A percentile compares a stretch with the other conserved stretches of the same genome.
phyloP scores from a whole-genome alignment of 2,797 vertebrate species.

The Sparidentex hasta region DNA sequence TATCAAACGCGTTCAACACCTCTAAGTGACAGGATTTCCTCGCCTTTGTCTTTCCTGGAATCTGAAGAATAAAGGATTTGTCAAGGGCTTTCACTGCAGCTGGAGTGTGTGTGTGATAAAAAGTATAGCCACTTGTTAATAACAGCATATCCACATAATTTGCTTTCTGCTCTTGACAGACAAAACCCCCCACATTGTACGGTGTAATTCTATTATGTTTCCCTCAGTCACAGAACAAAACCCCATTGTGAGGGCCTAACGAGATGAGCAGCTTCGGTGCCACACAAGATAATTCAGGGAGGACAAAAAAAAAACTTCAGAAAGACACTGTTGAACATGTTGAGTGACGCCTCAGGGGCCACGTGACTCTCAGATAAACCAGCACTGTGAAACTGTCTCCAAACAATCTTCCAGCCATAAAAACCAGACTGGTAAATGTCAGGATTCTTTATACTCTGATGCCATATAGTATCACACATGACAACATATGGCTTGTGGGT shows the following conservation, averaged over 20 bases:
- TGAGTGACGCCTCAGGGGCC: constrained; percentile 55
- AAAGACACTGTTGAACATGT: constrained; percentile 37
- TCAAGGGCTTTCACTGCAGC: constrained; percentile 71
- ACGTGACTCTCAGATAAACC: constrained; percentile 49
- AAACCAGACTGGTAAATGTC: constrained; percentile 66
- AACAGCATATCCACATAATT: constrained; percentile 73
- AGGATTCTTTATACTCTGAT: constrained; percentile 60
- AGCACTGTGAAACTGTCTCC: constrained; percentile 39
- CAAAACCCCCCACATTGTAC: constrained; percentile 69
- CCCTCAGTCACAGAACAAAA: constrained; percentile 75
- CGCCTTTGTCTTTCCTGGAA: constrained; percentile 67
- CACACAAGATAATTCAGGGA: constrained; percentile 66
- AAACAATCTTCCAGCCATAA: constrained; percentile 45
- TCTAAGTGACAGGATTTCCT: constrained; percentile 69
- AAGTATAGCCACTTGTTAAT: constrained; percentile 77
- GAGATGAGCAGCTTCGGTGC: constrained; percentile 55
- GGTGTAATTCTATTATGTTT: constrained; percentile 71
- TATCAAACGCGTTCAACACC: constrained; percentile 53
- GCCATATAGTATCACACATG: constrained; percentile 45
- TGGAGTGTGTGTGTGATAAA: constrained; percentile 70
- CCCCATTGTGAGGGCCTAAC: constrained; percentile 60
- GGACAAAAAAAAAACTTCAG: constrained; percentile 49
- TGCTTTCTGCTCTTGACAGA: constrained; percentile 73
- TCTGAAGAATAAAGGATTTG: constrained; percentile 77
- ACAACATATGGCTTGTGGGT: constrained; percentile 43